Conservation (phyloP, 2,113 vertebrate species). For the Archilochus colubris region DNA sequence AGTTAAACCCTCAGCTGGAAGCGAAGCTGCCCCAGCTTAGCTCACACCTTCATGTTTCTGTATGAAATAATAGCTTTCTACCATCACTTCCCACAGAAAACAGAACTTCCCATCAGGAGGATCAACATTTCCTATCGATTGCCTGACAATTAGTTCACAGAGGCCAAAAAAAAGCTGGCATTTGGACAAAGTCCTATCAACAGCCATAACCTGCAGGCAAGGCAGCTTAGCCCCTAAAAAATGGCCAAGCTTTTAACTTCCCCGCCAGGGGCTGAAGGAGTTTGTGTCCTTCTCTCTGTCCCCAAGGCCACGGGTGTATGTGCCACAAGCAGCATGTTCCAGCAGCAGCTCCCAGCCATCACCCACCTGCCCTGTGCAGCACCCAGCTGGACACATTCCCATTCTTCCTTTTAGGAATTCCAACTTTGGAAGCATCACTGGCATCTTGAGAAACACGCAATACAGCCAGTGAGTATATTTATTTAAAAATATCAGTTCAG, state of each 20-base stretch:
- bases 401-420: not conserved
- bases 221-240: not conserved
- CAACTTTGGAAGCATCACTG: not conserved
- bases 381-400: not conserved
- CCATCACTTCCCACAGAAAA: not conserved
- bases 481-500: not conserved
- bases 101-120: not conserved
- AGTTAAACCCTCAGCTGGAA: not conserved
- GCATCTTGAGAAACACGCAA: not conserved
- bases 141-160: not conserved
- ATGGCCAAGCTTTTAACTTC: not conserved
- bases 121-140: not conserved
- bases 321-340: not conserved
- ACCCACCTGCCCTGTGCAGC: accelerated
- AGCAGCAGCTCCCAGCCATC: not conserved
- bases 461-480: not conserved
- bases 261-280: not conserved
- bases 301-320: accelerated
- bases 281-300: not conserved
- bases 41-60: not conserved
- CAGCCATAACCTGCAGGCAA: not conserved
- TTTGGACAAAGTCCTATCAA: not conserved
- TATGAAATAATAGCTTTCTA: not conserved
- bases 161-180: not conserved
- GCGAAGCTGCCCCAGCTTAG: not conserved